These are phyloP conservation scores for Abrostola triplasia DNA, from an alignment of 2,888 invertebrate genomes.

Conservation along the genomic window DNA sequence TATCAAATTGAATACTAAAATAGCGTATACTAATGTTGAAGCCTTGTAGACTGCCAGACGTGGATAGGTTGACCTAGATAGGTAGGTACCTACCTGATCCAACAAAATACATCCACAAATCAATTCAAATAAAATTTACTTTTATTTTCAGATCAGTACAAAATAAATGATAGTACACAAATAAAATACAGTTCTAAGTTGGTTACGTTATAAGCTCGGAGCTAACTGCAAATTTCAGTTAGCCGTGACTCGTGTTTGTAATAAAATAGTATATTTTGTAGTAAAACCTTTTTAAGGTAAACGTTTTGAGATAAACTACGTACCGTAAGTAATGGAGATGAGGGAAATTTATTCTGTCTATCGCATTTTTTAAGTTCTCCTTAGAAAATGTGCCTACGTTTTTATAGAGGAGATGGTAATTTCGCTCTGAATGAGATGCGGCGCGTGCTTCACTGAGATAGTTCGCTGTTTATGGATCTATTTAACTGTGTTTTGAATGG, in stretches of 20 bases:
- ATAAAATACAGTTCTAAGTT: constrained; percentile 38
- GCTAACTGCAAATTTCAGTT: constrained; percentile 48
- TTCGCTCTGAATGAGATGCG: constrained; percentile 37
- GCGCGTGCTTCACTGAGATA: constrained; percentile 33
- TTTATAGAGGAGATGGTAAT: constrained; percentile 43
- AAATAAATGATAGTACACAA: constrained; percentile 37
- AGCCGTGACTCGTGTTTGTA: constrained; percentile 44
- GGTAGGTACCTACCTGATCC: neutral
- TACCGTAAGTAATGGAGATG: constrained; percentile 54
- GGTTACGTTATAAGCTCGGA: constrained; percentile 14
- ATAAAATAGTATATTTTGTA: constrained; percentile 43
- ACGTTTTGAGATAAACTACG: constrained; percentile 51
- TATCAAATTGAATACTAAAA: no score
- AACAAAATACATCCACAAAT: neutral
- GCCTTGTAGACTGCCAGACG: neutral
- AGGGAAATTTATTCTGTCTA: constrained; percentile 48
- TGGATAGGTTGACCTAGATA: no score
- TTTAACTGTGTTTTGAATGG: constrained; percentile 15
- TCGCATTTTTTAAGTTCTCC: constrained; percentile 43
- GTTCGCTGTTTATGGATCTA: constrained; percentile 8
- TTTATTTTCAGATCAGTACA: neutral
- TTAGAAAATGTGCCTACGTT: constrained; percentile 48
- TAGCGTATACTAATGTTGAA: no score
- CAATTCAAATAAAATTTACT: constrained; percentile 6
- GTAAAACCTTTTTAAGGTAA: constrained; percentile 51